Evolutionary conservation across 2,113 vertebrate species (phyloP).

Genomic region (Carollia perspicillata): DNA sequence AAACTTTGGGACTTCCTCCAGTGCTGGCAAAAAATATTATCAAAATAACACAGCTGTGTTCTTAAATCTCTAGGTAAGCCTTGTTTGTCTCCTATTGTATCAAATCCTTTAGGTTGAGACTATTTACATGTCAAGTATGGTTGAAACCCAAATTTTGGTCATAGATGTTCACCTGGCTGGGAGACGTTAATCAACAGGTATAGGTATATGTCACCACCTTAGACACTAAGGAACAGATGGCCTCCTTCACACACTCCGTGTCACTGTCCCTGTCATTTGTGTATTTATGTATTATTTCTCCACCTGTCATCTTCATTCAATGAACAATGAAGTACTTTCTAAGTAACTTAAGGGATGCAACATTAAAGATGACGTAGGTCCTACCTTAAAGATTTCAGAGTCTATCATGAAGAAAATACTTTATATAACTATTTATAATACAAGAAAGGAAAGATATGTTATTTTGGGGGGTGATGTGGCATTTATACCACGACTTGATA

Average conservation of each 20-base stretch:
- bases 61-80: not conserved
- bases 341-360: not conserved
- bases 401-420: not conserved
- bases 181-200: not conserved
- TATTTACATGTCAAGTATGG: not conserved
- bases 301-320: not conserved
- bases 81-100: not conserved
- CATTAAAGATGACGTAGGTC: not conserved
- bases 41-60: conserved; percentile 21
- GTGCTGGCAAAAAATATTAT: not conserved
- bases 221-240: not conserved
- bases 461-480: not conserved
- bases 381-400: not conserved
- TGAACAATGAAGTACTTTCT: not conserved
- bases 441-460: not conserved
- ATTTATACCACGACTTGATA: not conserved
- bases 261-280: not conserved
- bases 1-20: not conserved
- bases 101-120: not conserved
- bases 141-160: not conserved
- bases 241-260: not conserved
- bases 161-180: not conserved
- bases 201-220: not conserved
- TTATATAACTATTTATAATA: not conserved
- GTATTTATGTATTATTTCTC: not conserved